Base-by-base conservation (phyloP, 2,113 vertebrate genomes). In the Neolamprologus modestus region DNA sequence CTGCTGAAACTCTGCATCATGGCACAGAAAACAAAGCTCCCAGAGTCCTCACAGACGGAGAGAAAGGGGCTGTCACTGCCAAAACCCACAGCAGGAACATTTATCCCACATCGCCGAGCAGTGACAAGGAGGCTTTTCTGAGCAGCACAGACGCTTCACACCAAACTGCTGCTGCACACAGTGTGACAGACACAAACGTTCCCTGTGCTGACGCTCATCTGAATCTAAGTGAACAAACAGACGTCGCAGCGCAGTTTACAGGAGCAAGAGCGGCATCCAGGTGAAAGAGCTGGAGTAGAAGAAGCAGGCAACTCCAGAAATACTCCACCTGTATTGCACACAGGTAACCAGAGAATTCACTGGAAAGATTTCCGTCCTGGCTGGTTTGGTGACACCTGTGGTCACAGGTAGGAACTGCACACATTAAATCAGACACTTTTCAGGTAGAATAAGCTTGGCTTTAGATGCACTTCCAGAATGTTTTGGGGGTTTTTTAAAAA, bases 81-180 rank as follows among this genome's bases (percentile, higher is more conserved):
- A 83, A 26, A n/a, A 42, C 9, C 50, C 85, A 35, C 55, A 40
- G 35, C 8, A 14, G 17, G 87, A 63, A 92, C 89, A 9, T 81
- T 90, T 82, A 55, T 88, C 81, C n/a, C 63, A 63, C 88, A 79
- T 87, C 63, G 12, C 11, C 7, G 76, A 83, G 82, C 89, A 66
- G 8, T 4, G 16, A 91, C 89, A 90, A 87, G 17, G 87, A 85
- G 26, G 71, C 71, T 78, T 78, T 9, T 3, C 1, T 9, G 57
- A 85, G 47, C 45, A 78, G 17, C 73, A 52, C 26, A 78, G 73
- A 24, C 13, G 37, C 83, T 16, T 11, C 17, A 8, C 16, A 55
- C 9, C 79, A 54, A 28, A 10, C 53, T 8, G 47, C 45, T 11
- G 47, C 14, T 52, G 26, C 45, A 78, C 73, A 52, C 45, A 78